Evolutionary conservation across 2,113 vertebrate genomes (phyloP).

Genomic region (Craseonycteris thonglongyai): DNA sequence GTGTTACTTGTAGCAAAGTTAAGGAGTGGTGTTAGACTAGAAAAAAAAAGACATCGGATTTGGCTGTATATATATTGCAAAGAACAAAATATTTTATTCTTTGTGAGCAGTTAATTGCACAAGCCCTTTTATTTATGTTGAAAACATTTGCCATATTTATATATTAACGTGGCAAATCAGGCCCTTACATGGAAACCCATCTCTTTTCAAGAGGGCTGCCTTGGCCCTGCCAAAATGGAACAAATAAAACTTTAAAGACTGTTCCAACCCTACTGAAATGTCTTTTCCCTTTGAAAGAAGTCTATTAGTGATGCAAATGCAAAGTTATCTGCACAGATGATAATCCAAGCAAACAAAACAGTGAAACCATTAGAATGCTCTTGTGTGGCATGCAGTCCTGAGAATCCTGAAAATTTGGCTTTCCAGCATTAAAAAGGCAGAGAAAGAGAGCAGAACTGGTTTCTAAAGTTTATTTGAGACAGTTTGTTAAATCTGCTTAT

Average conservation of each 20-base stretch:
- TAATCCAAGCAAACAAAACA: slow-evolving; percentile 55
- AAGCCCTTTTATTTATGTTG: slow-evolving; percentile 34
- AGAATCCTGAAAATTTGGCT: slow-evolving; percentile 37
- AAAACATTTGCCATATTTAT: background rate
- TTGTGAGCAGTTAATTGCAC: slow-evolving; percentile 28
- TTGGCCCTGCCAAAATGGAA: slow-evolving; percentile 26
- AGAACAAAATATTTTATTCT: slow-evolving; percentile 24
- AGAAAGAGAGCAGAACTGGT: slow-evolving; percentile 6
- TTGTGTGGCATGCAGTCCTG: background rate
- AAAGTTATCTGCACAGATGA: slow-evolving; percentile 54
- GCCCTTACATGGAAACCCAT: background rate
- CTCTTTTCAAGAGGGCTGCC: slow-evolving; percentile 6
- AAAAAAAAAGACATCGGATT: background rate
- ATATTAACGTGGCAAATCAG: background rate
- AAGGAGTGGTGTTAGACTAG: background rate
- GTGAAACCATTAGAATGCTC: slow-evolving; percentile 56
- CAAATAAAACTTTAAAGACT: slow-evolving; percentile 31
- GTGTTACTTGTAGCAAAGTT: slow-evolving; percentile 22
- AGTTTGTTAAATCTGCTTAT: slow-evolving; percentile 29
- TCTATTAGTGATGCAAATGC: slow-evolving; percentile 54
- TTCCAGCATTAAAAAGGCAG: slow-evolving; percentile 7
- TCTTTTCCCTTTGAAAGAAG: slow-evolving; percentile 50
- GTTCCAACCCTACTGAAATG: slow-evolving; percentile 29
- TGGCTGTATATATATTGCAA: background rate
- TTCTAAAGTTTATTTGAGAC: background rate